A percentile compares a stretch with the other conserved stretches of the same genome.
phyloP scores from a whole-genome alignment of 64 coral and sea anemone species.

The Pocillopora damicornis region DNA sequence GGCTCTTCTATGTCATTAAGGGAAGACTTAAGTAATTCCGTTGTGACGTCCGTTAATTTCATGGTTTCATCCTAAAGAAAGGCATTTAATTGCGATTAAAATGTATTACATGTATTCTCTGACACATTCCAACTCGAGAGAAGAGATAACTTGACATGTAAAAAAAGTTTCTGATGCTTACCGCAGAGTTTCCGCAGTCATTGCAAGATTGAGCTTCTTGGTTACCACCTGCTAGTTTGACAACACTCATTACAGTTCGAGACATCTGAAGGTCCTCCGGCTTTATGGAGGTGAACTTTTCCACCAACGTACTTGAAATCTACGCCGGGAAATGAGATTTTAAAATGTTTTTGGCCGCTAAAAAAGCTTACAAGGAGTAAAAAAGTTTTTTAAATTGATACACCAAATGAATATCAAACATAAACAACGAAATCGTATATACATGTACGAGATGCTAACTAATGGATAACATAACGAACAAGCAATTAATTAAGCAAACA shows the following conservation, averaged over 20 bases:
- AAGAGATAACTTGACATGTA: no score
- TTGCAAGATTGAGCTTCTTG: not conserved
- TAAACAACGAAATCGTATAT: not conserved
- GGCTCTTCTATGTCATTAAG: slow-evolving; percentile 11
- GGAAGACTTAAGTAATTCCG: not conserved
- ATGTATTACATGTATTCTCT: no score
- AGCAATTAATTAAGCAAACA: no score
- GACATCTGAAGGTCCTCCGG: not conserved
- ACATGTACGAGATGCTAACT: not conserved
- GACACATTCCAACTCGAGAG: no score
- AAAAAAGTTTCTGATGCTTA: not conserved
- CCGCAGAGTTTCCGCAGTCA: not conserved
- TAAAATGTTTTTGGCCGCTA: not conserved
- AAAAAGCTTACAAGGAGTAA: not conserved
- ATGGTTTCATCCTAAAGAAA: not conserved
- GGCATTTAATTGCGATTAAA: not conserved
- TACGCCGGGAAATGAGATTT: not conserved
- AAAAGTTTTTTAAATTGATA: not conserved
- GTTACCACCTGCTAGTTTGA: not conserved
- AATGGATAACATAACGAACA: no score
- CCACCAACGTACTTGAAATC: not conserved
- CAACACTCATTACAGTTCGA: not conserved
- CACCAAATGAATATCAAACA: not conserved
- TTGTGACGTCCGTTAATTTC: not conserved
- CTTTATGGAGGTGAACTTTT: not conserved